Conservation (phyloP, 2,797 vertebrate genomes). For the Prionace glauca region DNA sequence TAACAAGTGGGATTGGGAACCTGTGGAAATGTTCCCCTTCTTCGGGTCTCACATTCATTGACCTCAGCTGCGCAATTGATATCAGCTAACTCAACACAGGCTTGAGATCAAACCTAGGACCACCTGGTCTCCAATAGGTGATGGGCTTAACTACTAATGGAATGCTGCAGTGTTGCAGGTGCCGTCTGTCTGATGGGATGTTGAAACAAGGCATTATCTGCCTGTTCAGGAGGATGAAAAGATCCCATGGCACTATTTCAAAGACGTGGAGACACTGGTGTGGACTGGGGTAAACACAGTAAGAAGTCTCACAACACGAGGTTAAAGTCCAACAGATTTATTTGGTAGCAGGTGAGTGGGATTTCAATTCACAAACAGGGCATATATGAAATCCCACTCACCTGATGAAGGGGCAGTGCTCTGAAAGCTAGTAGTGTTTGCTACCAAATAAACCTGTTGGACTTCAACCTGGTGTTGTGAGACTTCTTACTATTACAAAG, state of each 20-base stretch:
- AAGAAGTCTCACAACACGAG: no score
- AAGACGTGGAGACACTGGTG: no score
- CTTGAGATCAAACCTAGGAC: neutral
- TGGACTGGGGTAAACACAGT: no score
- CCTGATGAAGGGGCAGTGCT: no score
- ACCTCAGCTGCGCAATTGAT: neutral
- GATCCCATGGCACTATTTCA: neutral
- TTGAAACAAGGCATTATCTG: neutral
- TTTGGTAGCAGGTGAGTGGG: no score
- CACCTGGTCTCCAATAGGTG: neutral
- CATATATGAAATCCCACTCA: no score
- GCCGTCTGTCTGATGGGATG: neutral
- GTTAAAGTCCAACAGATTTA: no score
- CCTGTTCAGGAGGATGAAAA: neutral
- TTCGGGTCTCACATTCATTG: neutral
- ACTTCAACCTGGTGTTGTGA: no score
- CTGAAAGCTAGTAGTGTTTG: no score
- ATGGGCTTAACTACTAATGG: neutral
- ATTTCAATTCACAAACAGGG: no score
- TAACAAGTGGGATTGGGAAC: neutral
- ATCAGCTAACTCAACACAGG: neutral
- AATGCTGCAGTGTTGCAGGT: neutral
- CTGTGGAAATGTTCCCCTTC: neutral
- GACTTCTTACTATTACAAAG: neutral
- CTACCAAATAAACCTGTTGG: no score